Evolutionary conservation across 2,888 invertebrate species (phyloP).

Genomic region (Eristalis intricaria): DNA sequence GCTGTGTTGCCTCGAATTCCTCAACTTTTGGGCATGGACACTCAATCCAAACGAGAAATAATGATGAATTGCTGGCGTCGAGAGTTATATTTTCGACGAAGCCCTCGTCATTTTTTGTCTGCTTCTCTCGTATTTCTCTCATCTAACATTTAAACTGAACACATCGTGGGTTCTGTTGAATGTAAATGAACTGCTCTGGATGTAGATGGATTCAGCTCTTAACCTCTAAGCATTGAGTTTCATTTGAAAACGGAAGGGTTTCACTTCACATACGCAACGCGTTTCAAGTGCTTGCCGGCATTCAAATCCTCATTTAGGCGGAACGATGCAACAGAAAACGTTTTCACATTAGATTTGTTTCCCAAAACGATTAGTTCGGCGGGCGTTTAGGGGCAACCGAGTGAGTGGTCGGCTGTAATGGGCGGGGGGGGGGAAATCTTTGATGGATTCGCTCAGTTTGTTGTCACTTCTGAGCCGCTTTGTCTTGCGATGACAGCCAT

Average conservation of each 20-base stretch:
- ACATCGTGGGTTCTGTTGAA: neutral
- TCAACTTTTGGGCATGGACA: constrained; percentile 1
- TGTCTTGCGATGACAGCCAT: constrained; percentile 3
- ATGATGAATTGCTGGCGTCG: constrained; percentile 17
- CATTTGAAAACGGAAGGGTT: neutral
- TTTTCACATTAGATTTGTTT: neutral
- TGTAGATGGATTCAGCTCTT: neutral
- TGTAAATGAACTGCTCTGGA: neutral
- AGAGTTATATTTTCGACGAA: neutral
- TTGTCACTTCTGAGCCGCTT: constrained; percentile 2
- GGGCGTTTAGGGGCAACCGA: too few species aligned
- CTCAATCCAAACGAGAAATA: constrained; percentile 20
- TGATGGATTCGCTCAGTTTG: neutral
- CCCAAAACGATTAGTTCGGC: neutral
- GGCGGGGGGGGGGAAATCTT: neutral
- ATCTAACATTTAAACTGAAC: neutral
- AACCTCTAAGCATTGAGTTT: neutral
- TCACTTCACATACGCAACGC: neutral
- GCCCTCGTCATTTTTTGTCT: neutral
- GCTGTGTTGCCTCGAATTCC: neutral
- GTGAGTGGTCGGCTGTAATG: too few species aligned
- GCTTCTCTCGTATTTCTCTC: too few species aligned
- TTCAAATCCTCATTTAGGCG: neutral
- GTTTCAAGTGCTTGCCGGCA: too few species aligned
- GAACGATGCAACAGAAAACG: neutral